Conservation (phyloP, 2,113 vertebrate genomes). For the Geococcyx californianus region DNA sequence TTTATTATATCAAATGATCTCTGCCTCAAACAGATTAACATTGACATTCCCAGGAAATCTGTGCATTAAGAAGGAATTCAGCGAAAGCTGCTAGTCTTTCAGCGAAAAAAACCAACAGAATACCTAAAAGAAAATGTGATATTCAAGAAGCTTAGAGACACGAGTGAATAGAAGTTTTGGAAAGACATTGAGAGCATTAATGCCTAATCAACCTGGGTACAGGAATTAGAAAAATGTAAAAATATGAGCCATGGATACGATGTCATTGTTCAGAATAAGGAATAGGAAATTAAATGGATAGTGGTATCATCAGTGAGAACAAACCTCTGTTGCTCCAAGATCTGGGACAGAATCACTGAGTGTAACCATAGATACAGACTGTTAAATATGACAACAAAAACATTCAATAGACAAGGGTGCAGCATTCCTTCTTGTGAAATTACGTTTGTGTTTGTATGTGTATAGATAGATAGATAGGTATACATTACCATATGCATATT, state of each 20-base stretch:
- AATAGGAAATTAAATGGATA: not conserved
- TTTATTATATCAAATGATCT: not conserved
- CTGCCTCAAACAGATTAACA: not conserved
- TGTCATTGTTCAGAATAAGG: not conserved
- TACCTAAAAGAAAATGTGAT: not conserved
- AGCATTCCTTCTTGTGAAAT: not conserved
- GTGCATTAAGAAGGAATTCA: not conserved
- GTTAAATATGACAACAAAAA: not conserved
- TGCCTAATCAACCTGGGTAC: not conserved
- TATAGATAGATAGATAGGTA: too few species aligned
- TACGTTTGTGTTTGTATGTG: not conserved
- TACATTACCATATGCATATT: not conserved
- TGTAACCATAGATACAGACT: not conserved
- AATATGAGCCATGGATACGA: not conserved
- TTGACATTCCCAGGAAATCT: not conserved
- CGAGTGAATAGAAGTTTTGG: not conserved
- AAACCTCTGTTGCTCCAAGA: not conserved
- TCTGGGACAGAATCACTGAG: not conserved
- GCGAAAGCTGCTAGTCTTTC: not conserved
- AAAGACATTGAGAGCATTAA: not conserved
- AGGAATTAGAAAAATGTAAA: not conserved
- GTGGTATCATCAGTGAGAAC: not conserved
- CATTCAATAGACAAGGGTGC: not conserved
- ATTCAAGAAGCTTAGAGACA: not conserved
- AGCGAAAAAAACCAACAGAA: not conserved